Evolutionary conservation across 2,113 vertebrate species (phyloP).

Genomic region (Pygoscelis adeliae): DNA sequence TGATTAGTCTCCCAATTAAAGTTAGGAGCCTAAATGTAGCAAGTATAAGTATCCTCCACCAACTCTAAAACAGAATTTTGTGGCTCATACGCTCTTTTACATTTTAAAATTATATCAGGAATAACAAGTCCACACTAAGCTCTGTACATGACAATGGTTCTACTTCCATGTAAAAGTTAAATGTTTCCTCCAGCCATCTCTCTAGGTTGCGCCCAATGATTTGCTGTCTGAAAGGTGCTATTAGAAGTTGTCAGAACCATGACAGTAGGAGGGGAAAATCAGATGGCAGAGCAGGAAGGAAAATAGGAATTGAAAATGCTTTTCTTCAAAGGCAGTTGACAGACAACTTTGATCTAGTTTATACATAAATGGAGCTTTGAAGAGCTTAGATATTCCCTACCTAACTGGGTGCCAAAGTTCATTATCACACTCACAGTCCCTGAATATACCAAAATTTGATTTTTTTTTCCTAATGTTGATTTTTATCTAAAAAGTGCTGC

Average conservation of each 20-base stretch:
- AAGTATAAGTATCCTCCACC: background rate
- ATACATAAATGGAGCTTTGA: conserved; percentile 52
- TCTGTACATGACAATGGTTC: background rate
- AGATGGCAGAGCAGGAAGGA: background rate
- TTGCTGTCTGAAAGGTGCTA: background rate
- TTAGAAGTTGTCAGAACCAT: conserved; percentile 22
- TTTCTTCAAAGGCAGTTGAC: conserved; percentile 43
- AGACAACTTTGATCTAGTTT: conserved; percentile 53
- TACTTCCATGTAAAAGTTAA: background rate
- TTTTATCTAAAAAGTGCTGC: conserved; percentile 55
- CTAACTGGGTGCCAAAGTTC: conserved; percentile 53
- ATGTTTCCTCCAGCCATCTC: background rate
- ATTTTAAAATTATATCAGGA: background rate
- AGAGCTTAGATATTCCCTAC: conserved; percentile 9
- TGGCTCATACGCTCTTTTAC: background rate
- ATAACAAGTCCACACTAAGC: background rate
- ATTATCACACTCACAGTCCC: background rate
- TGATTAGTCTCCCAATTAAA: background rate
- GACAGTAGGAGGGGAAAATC: background rate
- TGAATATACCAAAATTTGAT: background rate
- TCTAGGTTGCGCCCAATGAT: background rate
- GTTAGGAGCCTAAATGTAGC: background rate
- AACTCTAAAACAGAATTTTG: background rate
- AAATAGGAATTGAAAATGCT: background rate
- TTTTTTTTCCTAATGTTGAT: background rate